Evolutionary conservation across 2,113 vertebrate genomes (phyloP), one percentile per base, ranked within the genome.

Genomic region (Spea bombifrons): DNA sequence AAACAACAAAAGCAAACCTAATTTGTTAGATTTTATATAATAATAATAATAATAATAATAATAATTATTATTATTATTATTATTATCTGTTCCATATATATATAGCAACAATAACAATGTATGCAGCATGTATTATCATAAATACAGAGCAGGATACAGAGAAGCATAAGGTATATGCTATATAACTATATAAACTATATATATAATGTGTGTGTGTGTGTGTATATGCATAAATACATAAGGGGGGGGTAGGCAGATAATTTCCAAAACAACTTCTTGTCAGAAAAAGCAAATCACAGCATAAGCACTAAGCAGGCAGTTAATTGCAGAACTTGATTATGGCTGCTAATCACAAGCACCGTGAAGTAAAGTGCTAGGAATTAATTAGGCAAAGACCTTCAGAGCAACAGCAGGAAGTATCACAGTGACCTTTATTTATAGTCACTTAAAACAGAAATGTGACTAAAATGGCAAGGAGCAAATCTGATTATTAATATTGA

Each of bases 401-500:
- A 71, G 85, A 93, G 90, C 87, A 93, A 88, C 92, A 93, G 92
- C 91, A 88, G 92, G 93, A 92, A 91, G 90, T 85, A 89, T 89
- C 90, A 87, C 84, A 92, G 89, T 94, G 92, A 94, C 93, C 93
- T 94, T 94, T 94, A 93, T 94, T 94, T 93, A 93, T 91, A 94
- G 91, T 92, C 91, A 93, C 91, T 93, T 93, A 93, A 64, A 92
- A 92, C 91, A 93, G 91, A 91, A 93, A 89, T 93, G 92, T 91
- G 90, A 92, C 92, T 93, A 90, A 92, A 93, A 94, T 93, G 91
- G 90, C 93, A 93, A 88, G 83, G 89, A 93, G 87, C 88, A 93
- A 92, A 93, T 92, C 91, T 88, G 90, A 93, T 93, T 92, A 93
- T 93, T 93, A 94, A 93, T 93, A 94, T 93, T 94, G 92, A 94